A percentile compares a stretch with the other conserved stretches of the same genome.
These are phyloP conservation scores for Guaruba guarouba DNA, from an alignment of 2,113 vertebrate species.

Conservation along the genomic window DNA sequence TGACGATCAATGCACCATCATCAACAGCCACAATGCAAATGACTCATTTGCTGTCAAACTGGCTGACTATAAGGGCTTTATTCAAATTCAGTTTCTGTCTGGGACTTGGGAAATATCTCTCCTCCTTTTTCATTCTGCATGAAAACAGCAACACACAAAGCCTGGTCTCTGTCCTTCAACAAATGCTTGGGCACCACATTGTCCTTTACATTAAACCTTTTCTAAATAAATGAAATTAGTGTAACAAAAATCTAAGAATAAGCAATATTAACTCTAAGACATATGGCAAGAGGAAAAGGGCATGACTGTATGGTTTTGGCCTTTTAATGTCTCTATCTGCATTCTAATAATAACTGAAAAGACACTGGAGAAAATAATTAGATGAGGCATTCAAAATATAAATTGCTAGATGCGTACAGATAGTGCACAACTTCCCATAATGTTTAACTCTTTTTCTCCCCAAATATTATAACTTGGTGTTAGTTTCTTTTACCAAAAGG, in stretches of 20 bases:
- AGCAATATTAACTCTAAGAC: neutral
- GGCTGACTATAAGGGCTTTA: neutral
- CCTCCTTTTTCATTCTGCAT: neutral
- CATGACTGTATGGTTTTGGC: neutral
- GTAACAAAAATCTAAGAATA: neutral
- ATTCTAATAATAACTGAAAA: neutral
- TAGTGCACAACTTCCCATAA: neutral
- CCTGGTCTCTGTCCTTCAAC: neutral
- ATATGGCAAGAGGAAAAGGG: neutral
- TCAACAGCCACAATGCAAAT: neutral
- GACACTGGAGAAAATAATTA: neutral
- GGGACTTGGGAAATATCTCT: neutral
- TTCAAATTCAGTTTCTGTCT: neutral
- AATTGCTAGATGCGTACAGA: neutral
- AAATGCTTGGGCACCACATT: neutral
- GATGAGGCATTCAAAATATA: neutral
- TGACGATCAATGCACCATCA: neutral
- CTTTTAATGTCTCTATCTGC: neutral
- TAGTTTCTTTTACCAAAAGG: neutral
- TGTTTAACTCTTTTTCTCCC: neutral
- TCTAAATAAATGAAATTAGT: neutral
- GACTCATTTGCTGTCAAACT: constrained; percentile 2
- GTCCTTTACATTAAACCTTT: neutral
- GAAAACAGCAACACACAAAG: neutral
- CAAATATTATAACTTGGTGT: neutral